These are phyloP conservation scores for Porites lutea DNA, from an alignment of 64 coral and sea anemone genomes.

Conservation along the genomic window DNA sequence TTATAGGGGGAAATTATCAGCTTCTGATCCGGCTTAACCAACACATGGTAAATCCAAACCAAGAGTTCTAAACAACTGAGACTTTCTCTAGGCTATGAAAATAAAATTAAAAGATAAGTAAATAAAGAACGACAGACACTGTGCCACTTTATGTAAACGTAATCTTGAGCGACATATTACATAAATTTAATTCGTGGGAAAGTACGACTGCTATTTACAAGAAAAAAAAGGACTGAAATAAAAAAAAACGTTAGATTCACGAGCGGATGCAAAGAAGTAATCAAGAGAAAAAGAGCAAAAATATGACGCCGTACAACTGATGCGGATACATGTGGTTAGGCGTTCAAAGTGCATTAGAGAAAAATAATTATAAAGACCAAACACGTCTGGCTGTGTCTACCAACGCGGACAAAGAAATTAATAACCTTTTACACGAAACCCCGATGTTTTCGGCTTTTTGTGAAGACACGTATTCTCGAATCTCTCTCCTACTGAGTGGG, in stretches of 20 bases:
- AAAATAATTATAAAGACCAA: neutral
- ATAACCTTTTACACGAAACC: conserved; percentile 56
- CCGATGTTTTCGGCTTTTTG: conserved; percentile 49
- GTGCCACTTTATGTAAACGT: neutral
- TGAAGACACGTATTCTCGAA: conserved; percentile 21
- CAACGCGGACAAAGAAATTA: conserved; percentile 44
- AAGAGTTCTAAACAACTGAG: neutral
- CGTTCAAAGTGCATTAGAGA: neutral
- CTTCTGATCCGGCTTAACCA: no score
- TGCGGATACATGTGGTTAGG: neutral
- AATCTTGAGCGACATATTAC: neutral
- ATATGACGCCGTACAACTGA: neutral
- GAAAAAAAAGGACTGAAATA: neutral
- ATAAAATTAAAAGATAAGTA: neutral
- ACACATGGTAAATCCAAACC: no score
- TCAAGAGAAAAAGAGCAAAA: neutral
- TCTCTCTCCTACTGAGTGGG: conserved; percentile 45
- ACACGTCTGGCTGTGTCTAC: conserved; percentile 41
- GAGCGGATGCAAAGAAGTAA: neutral
- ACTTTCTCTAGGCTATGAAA: neutral
- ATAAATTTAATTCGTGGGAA: conserved; percentile 19
- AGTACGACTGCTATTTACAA: neutral
- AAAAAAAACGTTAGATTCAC: neutral
- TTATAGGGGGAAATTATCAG: no score
- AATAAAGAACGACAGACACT: conserved; percentile 16